Evolutionary conservation across 2,888 invertebrate species (phyloP), one percentile per base, ranked within the genome.

Genomic region (Pimpla rufipes): DNA sequence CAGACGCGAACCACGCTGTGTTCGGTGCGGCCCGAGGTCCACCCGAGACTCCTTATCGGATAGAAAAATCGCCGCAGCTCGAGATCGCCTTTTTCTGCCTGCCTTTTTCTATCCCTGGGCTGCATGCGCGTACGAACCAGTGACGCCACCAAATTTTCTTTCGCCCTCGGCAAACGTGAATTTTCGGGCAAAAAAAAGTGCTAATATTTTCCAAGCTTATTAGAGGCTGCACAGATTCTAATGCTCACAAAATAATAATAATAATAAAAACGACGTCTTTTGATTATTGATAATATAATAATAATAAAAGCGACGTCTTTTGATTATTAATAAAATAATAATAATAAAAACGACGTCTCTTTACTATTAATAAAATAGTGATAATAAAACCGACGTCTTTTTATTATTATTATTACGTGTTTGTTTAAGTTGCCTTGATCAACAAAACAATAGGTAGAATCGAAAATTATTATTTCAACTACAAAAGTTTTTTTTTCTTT

Each of bases 41-140:
- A 23, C 21, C 50, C 18, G 73, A 62, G 50, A 67, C 42, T 67
- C 37, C 79, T 83, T 83, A 83, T 80, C 81, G 81, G 64, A 37
- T 47, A 71, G 82, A 78, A 86, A 79, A 85, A 87, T 87, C 85
- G 84, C 81, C 59, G 81, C 81, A 40, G 79, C 78, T 73, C 64
- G 68, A 57, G 75, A 64, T 79, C 68, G 70, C 75, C 75, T 84
- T 70, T 79, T 59, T 74, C 71, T 37, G 74, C 68, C 57, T 52
- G 40, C 67, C n/a, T n/a, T 37, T 47, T 70, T 45, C 59, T 75
- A 45, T 57, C 75, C 37, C 29, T 23, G 73, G 59, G 77, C 45
- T 77, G 66, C 79, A 82, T 70, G 59, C 71, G 67, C 74, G 50
- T 74, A 75, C 68, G 62, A 71, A 76, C 85, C 81, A 79, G 74